Evolutionary conservation across 2,797 vertebrate species (phyloP), one percentile per base, ranked within the genome.

Genomic region (Melopsittacus undulatus): DNA sequence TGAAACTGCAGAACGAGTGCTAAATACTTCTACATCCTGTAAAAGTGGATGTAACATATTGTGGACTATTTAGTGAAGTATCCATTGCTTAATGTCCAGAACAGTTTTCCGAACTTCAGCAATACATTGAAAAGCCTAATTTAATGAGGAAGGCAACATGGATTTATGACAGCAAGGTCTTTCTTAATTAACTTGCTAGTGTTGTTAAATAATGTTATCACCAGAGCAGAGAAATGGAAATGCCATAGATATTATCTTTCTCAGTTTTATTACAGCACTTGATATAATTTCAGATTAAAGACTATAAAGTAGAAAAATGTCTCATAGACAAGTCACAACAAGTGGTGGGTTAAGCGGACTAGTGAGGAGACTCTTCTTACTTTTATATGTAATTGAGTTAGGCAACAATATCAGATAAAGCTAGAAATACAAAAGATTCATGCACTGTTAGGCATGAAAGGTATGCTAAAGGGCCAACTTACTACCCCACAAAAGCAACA

Each of bases 191-290:
- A 97, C 94, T 92, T 59, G 59, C 90, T 68, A 69, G 78, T 89
- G 96, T 96, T 97, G 95, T 97, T 96, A 97, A 97, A 96, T 92
- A 96, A 95, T 95, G 93, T 95, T 97, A 97, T 97, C 97, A 97
- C 83, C 73, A 43, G 88, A 92, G 93, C 77, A 95, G 95, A 97
- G 95, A 94, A 96, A 95, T 93, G 95, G 87, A 96, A 94, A 96
- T 95, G 96, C 91, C 94, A 79, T 56, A 95, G 95, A 95, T 97
- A 96, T 70, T 96, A 97, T 98, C 97, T 96, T 82, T 91, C 93
- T 92, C 74, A 70, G 52, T 97, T 96, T 97, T 97, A 96, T 96
- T 87, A 94, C 94, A 96, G 68, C 77, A 83, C 66, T 96, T 95
- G 96, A 95, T 97, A 98, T 97, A 97, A 97, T 87, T 97, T 88